These are phyloP conservation scores for Drosophila orena DNA, from an alignment of 1,140 invertebrate genomes.

Conservation along the genomic window DNA sequence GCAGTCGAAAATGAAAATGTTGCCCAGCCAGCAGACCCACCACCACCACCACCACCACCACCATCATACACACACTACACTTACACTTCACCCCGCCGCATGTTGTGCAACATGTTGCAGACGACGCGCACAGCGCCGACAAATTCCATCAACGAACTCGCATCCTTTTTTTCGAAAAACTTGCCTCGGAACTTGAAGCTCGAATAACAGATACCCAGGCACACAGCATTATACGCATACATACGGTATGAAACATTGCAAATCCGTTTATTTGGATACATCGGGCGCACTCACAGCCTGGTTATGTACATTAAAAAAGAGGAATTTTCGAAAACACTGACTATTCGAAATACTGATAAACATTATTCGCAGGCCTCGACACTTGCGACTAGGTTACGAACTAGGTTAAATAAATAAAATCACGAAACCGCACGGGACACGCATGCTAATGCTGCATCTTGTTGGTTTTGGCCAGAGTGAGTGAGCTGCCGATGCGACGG, in stretches of 20 bases:
- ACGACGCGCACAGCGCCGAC: neutral
- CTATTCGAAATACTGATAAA: conserved; percentile 37
- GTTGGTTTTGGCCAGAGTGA: conserved; percentile 78
- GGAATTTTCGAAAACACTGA: conserved; percentile 28
- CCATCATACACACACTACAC: neutral
- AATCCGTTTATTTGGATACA: conserved; percentile 26
- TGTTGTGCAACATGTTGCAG: conserved; percentile 14
- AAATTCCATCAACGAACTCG: too few species aligned
- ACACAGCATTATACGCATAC: too few species aligned
- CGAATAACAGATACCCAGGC: too few species aligned
- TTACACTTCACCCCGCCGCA: neutral
- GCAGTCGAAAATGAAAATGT: conserved; percentile 2
- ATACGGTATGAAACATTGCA: neutral
- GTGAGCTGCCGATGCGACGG: conserved; percentile 85
- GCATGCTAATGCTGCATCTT: conserved; percentile 74
- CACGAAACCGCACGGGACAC: neutral
- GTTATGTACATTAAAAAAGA: conserved; percentile 36
- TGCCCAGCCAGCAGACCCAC: conserved; percentile 7
- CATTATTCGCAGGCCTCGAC: conserved; percentile 12
- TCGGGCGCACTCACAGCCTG: conserved; percentile 22
- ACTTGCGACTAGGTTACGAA: conserved; percentile 2
- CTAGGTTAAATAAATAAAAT: conserved; percentile 65
- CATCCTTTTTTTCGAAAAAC: too few species aligned
- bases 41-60: conserved; percentile 4
- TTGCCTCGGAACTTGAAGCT: too few species aligned